Percentiles rank a stretch among this genome's conserved stretches.
phyloP scores from a whole-genome alignment of 2,888 invertebrate species.

The Busseola fusca region DNA sequence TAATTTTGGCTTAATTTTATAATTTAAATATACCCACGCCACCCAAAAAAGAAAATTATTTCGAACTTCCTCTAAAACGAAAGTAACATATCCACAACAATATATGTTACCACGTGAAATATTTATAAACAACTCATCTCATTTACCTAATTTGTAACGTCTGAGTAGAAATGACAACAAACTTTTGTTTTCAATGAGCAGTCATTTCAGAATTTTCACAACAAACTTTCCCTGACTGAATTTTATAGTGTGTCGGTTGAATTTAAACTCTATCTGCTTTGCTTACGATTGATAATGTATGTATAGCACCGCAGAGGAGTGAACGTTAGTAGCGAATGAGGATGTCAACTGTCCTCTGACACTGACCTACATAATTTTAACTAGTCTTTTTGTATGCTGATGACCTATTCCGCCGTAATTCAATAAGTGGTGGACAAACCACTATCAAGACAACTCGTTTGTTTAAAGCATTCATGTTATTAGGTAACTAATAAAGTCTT shows the following conservation, averaged over 20 bases:
- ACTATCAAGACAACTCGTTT: conserved; percentile 2
- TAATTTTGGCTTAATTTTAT: conserved; percentile 10
- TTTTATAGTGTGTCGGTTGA: conserved; percentile 57
- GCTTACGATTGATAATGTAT: conserved; percentile 76
- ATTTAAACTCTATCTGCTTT: conserved; percentile 72
- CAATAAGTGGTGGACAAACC: conserved; percentile 29
- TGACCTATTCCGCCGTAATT: conserved; percentile 57
- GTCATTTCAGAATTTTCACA: conserved; percentile 57
- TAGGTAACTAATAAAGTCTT: conserved; percentile 14
- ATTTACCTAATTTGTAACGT: conserved; percentile 40
- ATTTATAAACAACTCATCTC: conserved; percentile 10
- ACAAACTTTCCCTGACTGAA: conserved; percentile 59
- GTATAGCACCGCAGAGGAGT: conserved; percentile 63
- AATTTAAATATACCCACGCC: not conserved
- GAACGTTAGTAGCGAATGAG: conserved; percentile 68
- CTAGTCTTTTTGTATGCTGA: conserved; percentile 68
- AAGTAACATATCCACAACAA: not conserved
- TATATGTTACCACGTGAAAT: not conserved
- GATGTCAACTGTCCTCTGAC: conserved; percentile 80
- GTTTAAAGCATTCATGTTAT: not conserved
- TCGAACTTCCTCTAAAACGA: not conserved
- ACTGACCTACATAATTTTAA: conserved; percentile 84
- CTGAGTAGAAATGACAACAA: conserved; percentile 52
- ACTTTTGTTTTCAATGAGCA: conserved; percentile 63
- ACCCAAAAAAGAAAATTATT: not conserved